These are phyloP conservation scores for Megaptera novaeangliae DNA, from an alignment of 2,113 vertebrate genomes.

Conservation along the genomic window DNA sequence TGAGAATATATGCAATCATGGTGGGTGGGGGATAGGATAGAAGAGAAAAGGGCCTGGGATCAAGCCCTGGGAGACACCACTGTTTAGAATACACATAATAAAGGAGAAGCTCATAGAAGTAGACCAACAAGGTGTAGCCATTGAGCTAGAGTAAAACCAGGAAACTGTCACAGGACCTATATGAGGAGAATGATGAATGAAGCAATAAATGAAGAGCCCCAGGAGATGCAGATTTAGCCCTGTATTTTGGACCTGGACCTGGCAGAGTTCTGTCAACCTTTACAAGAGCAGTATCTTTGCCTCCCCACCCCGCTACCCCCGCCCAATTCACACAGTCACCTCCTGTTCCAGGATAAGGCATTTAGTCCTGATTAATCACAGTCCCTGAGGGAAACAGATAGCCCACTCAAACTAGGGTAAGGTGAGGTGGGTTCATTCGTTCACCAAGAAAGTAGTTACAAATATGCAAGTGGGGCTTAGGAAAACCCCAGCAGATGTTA, in stretches of 20 bases:
- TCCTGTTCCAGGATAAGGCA: not conserved
- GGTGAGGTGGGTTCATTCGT: not conserved
- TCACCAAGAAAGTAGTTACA: not conserved
- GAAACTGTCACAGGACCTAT: not conserved
- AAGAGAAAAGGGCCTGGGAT: not conserved
- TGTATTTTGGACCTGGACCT: not conserved
- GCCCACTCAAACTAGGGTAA: not conserved
- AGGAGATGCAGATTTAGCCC: not conserved
- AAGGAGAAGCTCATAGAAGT: not conserved
- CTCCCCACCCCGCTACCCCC: too few species aligned
- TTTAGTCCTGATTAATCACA: not conserved
- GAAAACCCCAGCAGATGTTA: not conserved
- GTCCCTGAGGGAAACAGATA: not conserved
- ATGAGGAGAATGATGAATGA: not conserved
- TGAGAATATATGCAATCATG: not conserved
- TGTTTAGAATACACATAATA: not conserved
- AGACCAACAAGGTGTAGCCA: not conserved
- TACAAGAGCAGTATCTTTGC: not conserved
- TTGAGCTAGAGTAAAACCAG: not conserved
- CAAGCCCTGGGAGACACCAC: not conserved
- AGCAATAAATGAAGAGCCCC: not conserved
- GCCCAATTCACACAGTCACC: not conserved
- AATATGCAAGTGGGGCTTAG: not conserved
- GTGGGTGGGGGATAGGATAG: rapidly evolving
- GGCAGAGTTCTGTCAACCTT: not conserved